A percentile compares a stretch with the other conserved stretches of the same genome.
These are phyloP conservation scores for Patiria miniata DNA, from an alignment of 35 echinoderm and acorn worm species.

Conservation along the genomic window DNA sequence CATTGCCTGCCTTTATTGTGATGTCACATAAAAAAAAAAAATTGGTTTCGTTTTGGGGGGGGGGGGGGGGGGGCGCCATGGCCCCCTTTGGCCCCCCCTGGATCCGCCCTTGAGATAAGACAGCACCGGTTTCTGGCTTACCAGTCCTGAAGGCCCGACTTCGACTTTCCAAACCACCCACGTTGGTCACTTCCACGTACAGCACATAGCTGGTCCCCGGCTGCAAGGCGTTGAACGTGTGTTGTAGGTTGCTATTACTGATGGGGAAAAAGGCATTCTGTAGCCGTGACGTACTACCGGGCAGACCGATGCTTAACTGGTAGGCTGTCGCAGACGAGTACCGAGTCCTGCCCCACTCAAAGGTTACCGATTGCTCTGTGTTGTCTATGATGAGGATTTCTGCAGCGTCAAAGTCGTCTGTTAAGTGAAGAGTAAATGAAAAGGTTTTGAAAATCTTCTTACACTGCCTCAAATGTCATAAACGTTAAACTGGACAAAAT, in stretches of 20 bases:
- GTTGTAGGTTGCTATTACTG: too few species aligned
- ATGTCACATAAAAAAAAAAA: too few species aligned
- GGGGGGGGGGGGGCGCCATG: too few species aligned
- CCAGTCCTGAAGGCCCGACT: not conserved
- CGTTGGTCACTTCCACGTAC: not conserved
- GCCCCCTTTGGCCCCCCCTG: too few species aligned
- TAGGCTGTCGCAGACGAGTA: constrained; percentile 8
- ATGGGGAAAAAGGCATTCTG: not conserved
- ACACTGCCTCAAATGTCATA: too few species aligned
- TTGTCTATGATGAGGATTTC: constrained; percentile 16
- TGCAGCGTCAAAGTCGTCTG: constrained; percentile 42
- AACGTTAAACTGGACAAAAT: too few species aligned
- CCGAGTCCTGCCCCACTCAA: not conserved
- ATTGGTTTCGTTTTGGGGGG: too few species aligned
- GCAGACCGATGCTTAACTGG: not conserved
- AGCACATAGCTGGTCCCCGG: constrained; percentile 18
- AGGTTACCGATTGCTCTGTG: not conserved
- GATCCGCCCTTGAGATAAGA: too few species aligned
- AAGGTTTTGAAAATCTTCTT: too few species aligned
- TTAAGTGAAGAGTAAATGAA: not conserved
- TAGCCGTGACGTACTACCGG: not conserved
- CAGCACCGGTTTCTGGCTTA: not conserved
- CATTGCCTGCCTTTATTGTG: too few species aligned
- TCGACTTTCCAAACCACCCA: not conserved
- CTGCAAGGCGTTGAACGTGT: not conserved